phyloP scores from a whole-genome alignment of 2,113 vertebrate species.

The Pituophis catenifer region DNA sequence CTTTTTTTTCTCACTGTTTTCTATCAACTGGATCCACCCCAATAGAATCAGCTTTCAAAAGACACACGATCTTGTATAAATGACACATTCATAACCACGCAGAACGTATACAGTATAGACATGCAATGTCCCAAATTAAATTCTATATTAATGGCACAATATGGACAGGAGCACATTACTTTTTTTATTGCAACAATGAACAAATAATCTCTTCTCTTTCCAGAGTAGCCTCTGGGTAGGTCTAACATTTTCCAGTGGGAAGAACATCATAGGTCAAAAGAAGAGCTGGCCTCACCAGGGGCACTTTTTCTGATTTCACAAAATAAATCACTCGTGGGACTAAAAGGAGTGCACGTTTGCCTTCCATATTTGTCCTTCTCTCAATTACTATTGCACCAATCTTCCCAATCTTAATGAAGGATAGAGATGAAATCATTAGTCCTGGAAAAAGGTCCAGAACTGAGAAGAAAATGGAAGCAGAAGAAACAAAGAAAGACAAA shows the following conservation, averaged over 20 bases:
- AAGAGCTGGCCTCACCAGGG: not conserved
- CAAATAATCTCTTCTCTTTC: not conserved
- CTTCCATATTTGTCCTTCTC: not conserved
- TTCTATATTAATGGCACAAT: not conserved
- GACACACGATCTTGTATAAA: not conserved
- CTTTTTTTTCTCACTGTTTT: not conserved
- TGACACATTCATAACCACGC: not conserved
- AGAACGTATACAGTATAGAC: constrained; percentile 13
- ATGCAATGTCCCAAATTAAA: not conserved
- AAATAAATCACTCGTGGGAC: not conserved
- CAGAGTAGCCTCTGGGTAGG: not conserved
- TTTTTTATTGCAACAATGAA: not conserved
- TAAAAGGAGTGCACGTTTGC: not conserved
- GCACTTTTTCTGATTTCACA: not conserved
- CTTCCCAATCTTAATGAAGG: not conserved
- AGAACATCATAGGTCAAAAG: not conserved
- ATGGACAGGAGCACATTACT: not conserved
- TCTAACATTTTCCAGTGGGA: not conserved
- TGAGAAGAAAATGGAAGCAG: not conserved
- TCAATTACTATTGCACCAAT: not conserved
- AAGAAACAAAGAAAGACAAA: not conserved
- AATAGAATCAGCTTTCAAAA: not conserved
- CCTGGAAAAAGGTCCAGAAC: not conserved
- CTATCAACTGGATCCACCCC: not conserved
- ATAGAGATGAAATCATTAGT: not conserved